These are phyloP conservation scores for Urophycis tenuis DNA, from an alignment of 2,797 vertebrate genomes.

Conservation along the genomic window DNA sequence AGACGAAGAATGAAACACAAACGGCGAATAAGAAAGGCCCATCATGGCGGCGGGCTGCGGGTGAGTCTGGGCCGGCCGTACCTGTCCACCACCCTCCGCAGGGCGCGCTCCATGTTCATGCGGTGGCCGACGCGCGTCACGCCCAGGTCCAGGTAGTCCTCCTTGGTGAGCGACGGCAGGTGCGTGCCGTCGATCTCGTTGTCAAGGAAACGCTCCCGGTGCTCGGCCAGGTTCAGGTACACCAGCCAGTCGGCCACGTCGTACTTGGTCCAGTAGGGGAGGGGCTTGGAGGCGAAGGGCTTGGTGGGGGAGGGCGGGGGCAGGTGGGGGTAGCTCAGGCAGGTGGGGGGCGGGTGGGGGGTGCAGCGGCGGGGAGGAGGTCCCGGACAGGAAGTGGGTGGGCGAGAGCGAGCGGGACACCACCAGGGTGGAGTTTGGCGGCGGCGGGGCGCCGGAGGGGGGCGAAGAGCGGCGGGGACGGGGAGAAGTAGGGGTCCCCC, in stretches of 20 bases:
- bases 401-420: conserved; percentile 84
- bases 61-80: conserved; percentile 45
- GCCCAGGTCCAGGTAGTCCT: conserved; percentile 90
- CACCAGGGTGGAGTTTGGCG: conserved; percentile 67
- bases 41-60: not conserved
- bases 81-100: conserved; percentile 87
- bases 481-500: conserved; percentile 77
- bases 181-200: conserved; percentile 94
- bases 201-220: conserved; percentile 89
- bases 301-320: conserved; percentile 79
- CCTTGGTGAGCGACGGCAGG: conserved; percentile 90
- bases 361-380: conserved; percentile 74
- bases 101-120: conserved; percentile 93
- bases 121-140: conserved; percentile 93
- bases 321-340: conserved; percentile 75
- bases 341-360: conserved; percentile 75
- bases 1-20: not conserved
- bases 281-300: conserved; percentile 88
- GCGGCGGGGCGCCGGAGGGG: conserved; percentile 72
- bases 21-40: not conserved
- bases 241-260: conserved; percentile 93
- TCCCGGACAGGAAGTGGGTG: conserved; percentile 79
- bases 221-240: conserved; percentile 87
- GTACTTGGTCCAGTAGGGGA: conserved; percentile 94
- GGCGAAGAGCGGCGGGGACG: conserved; percentile 74